These are phyloP conservation scores for Hoplostethus atlanticus DNA, from an alignment of 2,797 vertebrate genomes.

Conservation along the genomic window DNA sequence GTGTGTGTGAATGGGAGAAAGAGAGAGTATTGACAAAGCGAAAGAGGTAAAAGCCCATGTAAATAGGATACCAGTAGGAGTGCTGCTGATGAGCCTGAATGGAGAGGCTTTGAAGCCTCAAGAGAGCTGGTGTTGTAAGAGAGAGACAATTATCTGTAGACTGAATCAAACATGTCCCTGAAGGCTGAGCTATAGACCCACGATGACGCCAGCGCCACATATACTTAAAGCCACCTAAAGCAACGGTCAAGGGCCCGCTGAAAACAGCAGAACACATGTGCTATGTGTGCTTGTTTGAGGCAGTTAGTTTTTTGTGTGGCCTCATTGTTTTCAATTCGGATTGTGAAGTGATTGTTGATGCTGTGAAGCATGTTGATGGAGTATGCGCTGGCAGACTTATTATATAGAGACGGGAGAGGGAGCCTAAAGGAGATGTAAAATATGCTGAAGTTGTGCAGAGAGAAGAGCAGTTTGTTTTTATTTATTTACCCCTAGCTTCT, in stretches of 20 bases:
- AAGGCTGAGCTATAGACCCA: constrained; percentile 52
- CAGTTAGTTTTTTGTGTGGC: constrained; percentile 6
- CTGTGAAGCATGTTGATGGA: neutral
- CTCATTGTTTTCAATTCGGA: neutral
- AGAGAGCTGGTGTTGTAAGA: constrained; percentile 54
- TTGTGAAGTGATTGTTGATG: constrained; percentile 3
- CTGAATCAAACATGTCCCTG: constrained; percentile 56
- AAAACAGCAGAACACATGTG: constrained; percentile 49
- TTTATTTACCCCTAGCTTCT: constrained; percentile 14
- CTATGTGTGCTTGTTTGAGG: constrained; percentile 46
- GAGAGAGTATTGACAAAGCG: constrained; percentile 39
- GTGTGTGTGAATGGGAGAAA: constrained; percentile 31
- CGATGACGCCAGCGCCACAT: constrained; percentile 56
- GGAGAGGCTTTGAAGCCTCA: constrained; percentile 70
- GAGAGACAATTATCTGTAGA: constrained; percentile 35
- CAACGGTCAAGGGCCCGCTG: constrained; percentile 53
- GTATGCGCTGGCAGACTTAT: neutral
- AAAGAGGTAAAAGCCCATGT: constrained; percentile 64
- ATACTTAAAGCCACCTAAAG: constrained; percentile 60
- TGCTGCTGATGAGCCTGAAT: constrained; percentile 60
- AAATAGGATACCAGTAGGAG: constrained; percentile 62
- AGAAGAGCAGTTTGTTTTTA: constrained; percentile 15
- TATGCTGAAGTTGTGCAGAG: constrained; percentile 18
- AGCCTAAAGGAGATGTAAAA: constrained; percentile 12
- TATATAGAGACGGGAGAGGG: constrained; percentile 33